Base-by-base conservation (phyloP, 1,140 invertebrate genomes). In the Drosophila nigromelanica region DNA sequence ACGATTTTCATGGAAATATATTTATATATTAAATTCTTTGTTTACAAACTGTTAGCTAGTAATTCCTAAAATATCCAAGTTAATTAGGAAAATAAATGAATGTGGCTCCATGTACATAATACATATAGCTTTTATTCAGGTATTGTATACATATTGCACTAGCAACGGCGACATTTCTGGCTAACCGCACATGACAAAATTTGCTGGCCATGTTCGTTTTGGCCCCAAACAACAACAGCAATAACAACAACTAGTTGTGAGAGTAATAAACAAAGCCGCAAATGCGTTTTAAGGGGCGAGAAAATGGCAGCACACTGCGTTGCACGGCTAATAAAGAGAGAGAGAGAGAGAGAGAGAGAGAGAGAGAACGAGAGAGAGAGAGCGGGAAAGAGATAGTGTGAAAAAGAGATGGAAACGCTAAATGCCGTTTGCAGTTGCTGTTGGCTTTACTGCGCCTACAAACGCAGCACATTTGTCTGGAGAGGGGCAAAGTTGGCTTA, bases 221-320 rank as follows among this genome's bases (percentile, higher is more conserved):
- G 39, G 58, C 27, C 30, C 18, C 39, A n/a, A 63, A 51, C 33
- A 54, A 12, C 67, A 60, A 27, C 8, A 48, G 45, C 48, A 67
- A 45, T 35, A 61, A 55, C 61, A 50, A 60, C 47, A 76, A 76
- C 61, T 67, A 50, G 37, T 55, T 60, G 55, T 43, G 58, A 39
- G 62, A 73, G 73, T 56, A 73, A 76, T 76, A 68, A 76, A 73
- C 74, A 76, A 73, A 76, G 70, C 74, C 74, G 37, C 70, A 76
- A 76, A 76, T 76, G 74, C 70, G 56, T 76, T 67, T 61, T 40
- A 56, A 55, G 51, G 51, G 51, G 56, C 43, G 42, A 72, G 42
- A 61, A 56, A 69, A 43, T 72, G 60, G 39, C 55, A 54, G 30
- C 61, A 45, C 45, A 18, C 39, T 33, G n/a, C 3, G 39, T 18